Base-by-base conservation (phyloP, 1,140 invertebrate genomes). In the Drosophila willistoni region DNA sequence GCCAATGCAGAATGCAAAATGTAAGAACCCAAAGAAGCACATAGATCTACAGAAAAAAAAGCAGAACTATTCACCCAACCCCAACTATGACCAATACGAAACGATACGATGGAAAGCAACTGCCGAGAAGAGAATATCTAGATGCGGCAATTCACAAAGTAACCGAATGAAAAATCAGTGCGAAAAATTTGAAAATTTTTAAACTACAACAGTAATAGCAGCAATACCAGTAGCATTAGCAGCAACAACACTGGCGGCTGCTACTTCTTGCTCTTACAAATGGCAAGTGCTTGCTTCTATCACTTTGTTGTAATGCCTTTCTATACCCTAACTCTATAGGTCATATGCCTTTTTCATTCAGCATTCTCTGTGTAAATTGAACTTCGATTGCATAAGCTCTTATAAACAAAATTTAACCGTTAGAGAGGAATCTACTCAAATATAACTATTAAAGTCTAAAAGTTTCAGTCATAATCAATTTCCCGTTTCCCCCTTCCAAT, bases 121-220 rank as follows among this genome's bases (percentile, higher is more conserved):
- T 17, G 1, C 51, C 14, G 22, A 39, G 62, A 54, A 17, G 64
- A 75, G 64, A 44, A 76, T 70, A 76, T 76, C 73, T 61, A 76
- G 73, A 60, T 76, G 14, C n/a, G 42, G 61, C 42, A 47, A n/a
- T 47, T 44, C 44, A 51, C 65, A 64, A 64, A 68, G 84, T 87
- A 74, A 77, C 79, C 57, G 34, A 86, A 82, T 87, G 76, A 83
- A 85, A 51, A 85, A 85, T 85, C 82, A 68, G 71, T 86, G 82
- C 74, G 33, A 86, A 82, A 54, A 73, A 67, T 73, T 86, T 77
- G 19, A 67, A 79, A 77, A 87, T 79, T 82, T 82, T 79, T 68
- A 77, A 22, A 51, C 17, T 51, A 64, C 64, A 75, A 34, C 64
- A 51, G 44, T 19, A 22, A 51, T 22, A 19, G 44, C 17, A 47